Base-by-base conservation (phyloP, 2,113 vertebrate genomes). In the Saimiri boliviensis region DNA sequence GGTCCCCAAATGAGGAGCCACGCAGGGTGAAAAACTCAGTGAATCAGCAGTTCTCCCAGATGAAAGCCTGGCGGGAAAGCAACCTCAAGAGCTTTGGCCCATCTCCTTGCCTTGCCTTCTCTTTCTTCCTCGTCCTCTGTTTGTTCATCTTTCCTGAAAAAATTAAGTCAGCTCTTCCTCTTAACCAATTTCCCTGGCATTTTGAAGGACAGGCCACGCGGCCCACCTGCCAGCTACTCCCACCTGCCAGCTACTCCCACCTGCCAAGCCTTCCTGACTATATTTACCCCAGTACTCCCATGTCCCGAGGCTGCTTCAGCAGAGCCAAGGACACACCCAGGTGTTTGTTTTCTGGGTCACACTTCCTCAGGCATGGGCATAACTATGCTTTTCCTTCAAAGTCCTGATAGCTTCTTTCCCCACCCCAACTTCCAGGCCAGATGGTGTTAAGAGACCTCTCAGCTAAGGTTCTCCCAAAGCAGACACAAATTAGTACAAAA, bases 91-190 rank as follows among this genome's bases (percentile, higher is more conserved):
- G 52, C 20, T 35, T 30, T 25, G 40, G 58, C 54, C 63, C 79
- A 9, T 30, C 30, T 47, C 40, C n/a, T 54, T 4, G 4, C 52
- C 21, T 45, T 19, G 16, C 66, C 37, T 79, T 73, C 71, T 88
- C 54, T 92, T 74, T 92, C 87, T 86, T 82, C 58, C 52, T 95
- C 27, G 2, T 16, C 74, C 56, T 94, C 83, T 86, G 45, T 27
- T 82, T 94, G 27, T 74, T 95, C 63, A 83, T 89, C 60, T 94
- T 92, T 85, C 87, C 94, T 96, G 93, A 94, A 96, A 97, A 95
- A 92, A 73, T 81, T 70, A 96, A 92, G 94, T 77, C 85, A 92
- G 76, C 42, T 94, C 92, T 96, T 94, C 90, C 77, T 81, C 87
- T 73, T 93, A 47, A 82, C 83, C 88, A 97, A 40, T 85, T 87